These are phyloP conservation scores for Drymonia ruficornis DNA, from an alignment of 2,888 invertebrate genomes.

Conservation along the genomic window DNA sequence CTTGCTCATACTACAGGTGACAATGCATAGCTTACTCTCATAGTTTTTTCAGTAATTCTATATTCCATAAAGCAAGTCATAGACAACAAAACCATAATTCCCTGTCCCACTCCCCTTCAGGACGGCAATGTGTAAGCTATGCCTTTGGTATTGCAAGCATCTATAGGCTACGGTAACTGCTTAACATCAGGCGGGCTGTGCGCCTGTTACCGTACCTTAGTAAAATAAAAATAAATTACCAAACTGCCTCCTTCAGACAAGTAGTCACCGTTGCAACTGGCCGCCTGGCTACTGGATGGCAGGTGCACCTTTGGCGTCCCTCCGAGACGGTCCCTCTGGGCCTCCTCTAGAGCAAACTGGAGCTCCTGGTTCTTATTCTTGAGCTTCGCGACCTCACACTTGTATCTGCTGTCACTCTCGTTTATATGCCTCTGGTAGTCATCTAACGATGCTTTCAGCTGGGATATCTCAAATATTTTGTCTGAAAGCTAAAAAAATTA, in stretches of 20 bases:
- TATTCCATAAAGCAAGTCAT: too few species aligned
- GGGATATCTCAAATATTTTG: slow-evolving; percentile 89
- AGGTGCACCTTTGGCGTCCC: slow-evolving; percentile 64
- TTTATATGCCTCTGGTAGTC: slow-evolving; percentile 88
- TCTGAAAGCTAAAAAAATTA: slow-evolving; percentile 87
- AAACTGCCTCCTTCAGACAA: slow-evolving; percentile 85
- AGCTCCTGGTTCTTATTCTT: slow-evolving; percentile 84
- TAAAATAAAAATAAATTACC: slow-evolving; percentile 67
- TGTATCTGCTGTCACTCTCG: slow-evolving; percentile 85
- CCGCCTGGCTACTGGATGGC: slow-evolving; percentile 72
- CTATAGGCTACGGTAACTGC: too few species aligned
- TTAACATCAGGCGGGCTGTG: too few species aligned
- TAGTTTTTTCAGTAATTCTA: too few species aligned
- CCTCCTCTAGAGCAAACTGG: slow-evolving; percentile 70
- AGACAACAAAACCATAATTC: too few species aligned
- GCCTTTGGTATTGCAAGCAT: too few species aligned
- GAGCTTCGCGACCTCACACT: slow-evolving; percentile 84
- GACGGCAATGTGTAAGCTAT: too few species aligned
- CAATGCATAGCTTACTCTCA: too few species aligned
- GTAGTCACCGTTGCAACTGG: slow-evolving; percentile 80
- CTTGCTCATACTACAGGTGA: too few species aligned
- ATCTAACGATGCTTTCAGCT: slow-evolving; percentile 87
- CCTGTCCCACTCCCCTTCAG: too few species aligned
- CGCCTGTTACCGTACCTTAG: too few species aligned
- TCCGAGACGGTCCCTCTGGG: slow-evolving; percentile 71